A percentile compares a stretch with the other conserved stretches of the same genome.
Evolutionary conservation across 1,140 invertebrate species (phyloP).

Genomic region (Eubasilissa regina): DNA sequence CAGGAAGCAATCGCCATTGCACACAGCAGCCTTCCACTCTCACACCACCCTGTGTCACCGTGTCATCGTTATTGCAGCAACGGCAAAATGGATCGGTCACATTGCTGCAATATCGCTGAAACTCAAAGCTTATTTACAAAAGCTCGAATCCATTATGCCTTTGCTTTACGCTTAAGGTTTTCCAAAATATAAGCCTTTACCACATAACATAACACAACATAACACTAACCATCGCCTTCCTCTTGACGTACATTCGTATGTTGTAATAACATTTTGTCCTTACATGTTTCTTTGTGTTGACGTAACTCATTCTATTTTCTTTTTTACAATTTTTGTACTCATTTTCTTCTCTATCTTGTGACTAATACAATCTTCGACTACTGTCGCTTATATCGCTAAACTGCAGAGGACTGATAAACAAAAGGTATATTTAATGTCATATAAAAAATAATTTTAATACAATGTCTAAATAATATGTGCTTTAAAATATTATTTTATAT

Average conservation of each 20-base stretch:
- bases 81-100: not conserved
- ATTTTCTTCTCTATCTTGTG: conserved; percentile 49
- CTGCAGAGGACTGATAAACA: conserved; percentile 58
- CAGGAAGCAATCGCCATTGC: conserved; percentile 22
- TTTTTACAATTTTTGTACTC: conserved; percentile 40
- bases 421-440: conserved; percentile 58
- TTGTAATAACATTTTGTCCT: conserved; percentile 39
- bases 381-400: conserved; percentile 59
- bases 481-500: too few relatives aligned
- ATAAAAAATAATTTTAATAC: conserved; percentile 47
- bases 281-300: conserved; percentile 37
- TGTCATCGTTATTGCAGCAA: not conserved
- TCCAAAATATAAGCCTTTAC: conserved; percentile 11
- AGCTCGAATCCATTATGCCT: conserved; percentile 5
- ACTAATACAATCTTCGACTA: conserved; percentile 58
- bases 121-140: not conserved
- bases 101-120: not conserved
- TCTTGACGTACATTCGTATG: not conserved
- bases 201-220: not conserved
- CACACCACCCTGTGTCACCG: too few relatives aligned
- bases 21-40: not conserved
- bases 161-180: conserved; percentile 27
- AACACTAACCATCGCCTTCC: conserved; percentile 23
- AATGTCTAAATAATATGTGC: not conserved
- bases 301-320: conserved; percentile 31